phyloP scores from a whole-genome alignment of 2,888 invertebrate species.

The Netelia fuscicornis region DNA sequence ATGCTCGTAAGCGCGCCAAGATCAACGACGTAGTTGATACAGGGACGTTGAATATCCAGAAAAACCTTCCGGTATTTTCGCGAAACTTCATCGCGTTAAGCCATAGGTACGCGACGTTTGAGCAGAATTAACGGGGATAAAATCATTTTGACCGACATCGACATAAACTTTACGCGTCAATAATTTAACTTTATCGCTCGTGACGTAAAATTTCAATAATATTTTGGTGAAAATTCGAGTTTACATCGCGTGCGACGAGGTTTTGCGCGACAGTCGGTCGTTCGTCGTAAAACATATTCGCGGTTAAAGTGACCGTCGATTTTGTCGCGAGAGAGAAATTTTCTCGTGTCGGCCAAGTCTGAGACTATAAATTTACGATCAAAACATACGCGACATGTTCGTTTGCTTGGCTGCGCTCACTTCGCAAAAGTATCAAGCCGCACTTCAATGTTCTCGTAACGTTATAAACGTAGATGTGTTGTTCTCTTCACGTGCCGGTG shows the following conservation, averaged over 20 bases:
- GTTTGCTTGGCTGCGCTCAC: slow-evolving; percentile 58
- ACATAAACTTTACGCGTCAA: too few relatives aligned
- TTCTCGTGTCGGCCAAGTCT: neutral
- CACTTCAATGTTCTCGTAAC: slow-evolving; percentile 6
- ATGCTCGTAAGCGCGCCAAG: neutral
- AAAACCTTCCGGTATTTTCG: neutral
- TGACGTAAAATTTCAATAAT: too few relatives aligned
- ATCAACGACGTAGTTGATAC: neutral
- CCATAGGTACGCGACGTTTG: too few relatives aligned
- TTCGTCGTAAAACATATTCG: too few relatives aligned
- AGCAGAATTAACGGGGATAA: too few relatives aligned
- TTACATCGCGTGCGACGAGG: too few relatives aligned
- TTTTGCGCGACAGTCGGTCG: too few relatives aligned
- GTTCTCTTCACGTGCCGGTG: slow-evolving; percentile 31
- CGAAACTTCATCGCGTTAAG: too few relatives aligned
- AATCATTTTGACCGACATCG: too few relatives aligned
- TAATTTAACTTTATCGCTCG: too few relatives aligned
- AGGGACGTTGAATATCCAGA: neutral
- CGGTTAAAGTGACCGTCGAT: too few relatives aligned
- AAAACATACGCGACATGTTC: slow-evolving; percentile 42
- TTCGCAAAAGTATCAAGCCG: slow-evolving; percentile 60
- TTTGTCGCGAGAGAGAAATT: neutral
- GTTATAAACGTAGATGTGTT: slow-evolving; percentile 26
- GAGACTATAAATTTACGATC: slow-evolving; percentile 53
- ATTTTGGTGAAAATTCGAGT: too few relatives aligned